These are phyloP conservation scores for Conops quadrifasciatus DNA, from an alignment of 2,888 invertebrate genomes.

Conservation along the genomic window DNA sequence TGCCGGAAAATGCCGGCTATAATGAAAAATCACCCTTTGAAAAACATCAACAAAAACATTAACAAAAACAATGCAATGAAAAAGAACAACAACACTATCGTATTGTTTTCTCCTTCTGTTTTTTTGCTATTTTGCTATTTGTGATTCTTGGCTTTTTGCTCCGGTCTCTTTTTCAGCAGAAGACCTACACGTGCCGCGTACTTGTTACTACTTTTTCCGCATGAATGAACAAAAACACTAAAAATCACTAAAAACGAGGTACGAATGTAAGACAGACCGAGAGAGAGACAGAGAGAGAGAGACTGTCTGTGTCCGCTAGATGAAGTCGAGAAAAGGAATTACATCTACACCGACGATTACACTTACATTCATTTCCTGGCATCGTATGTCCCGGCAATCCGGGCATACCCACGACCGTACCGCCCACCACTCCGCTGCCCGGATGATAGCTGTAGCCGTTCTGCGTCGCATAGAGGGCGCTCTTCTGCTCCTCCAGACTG, in stretches of 20 bases:
- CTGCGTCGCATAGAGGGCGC: conserved; percentile 82
- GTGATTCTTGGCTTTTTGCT: not conserved
- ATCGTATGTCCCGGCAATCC: conserved; percentile 69
- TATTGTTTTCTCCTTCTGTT: too few relatives aligned
- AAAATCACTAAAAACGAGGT: conserved; percentile 28
- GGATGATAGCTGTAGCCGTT: conserved; percentile 88
- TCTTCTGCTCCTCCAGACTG: conserved; percentile 86
- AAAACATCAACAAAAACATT: not conserved
- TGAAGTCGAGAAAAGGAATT: conserved; percentile 14
- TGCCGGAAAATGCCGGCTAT: conserved; percentile 24
- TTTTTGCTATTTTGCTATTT: not conserved
- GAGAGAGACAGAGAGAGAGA: conserved; percentile 1
- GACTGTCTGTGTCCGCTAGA: conserved; percentile 19
- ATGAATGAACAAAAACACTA: conserved; percentile 19
- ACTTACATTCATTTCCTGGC: conserved; percentile 83
- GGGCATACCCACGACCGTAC: conserved; percentile 58
- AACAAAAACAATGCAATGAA: not conserved
- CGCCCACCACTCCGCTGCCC: conserved; percentile 68
- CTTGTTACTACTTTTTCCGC: conserved; percentile 5
- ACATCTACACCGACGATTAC: conserved; percentile 31
- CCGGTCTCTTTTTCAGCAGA: not conserved
- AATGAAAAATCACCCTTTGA: conserved; percentile 55
- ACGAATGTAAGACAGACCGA: not conserved
- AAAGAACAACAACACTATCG: not conserved
- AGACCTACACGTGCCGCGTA: not conserved